These are phyloP conservation scores for Gorsachius magnificus DNA, from an alignment of 2,797 vertebrate species.

Conservation along the genomic window DNA sequence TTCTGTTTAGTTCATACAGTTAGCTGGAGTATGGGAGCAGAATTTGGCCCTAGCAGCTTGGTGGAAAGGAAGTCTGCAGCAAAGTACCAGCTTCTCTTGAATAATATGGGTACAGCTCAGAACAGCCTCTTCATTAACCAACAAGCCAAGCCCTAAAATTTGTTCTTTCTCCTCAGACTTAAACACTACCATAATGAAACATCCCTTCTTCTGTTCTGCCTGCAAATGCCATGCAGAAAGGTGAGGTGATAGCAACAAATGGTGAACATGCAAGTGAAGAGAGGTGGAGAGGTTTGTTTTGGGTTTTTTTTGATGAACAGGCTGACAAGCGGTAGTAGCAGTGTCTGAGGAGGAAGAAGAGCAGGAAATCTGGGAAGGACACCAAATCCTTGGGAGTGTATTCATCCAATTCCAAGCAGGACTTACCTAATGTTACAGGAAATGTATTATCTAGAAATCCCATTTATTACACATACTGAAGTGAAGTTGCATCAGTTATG, in stretches of 20 bases:
- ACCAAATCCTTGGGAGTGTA: not conserved
- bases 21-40: not conserved
- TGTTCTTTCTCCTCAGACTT: not conserved
- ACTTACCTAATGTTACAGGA: slow-evolving; percentile 5
- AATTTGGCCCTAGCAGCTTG: not conserved
- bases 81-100: not conserved
- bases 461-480: not conserved
- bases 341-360: not conserved
- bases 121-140: not conserved
- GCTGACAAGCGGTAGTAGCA: not conserved
- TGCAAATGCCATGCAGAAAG: not conserved
- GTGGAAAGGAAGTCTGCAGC: not conserved
- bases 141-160: not conserved
- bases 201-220: not conserved
- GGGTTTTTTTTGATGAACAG: not conserved
- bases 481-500: not conserved
- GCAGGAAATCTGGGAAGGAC: not conserved
- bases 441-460: slow-evolving; percentile 25
- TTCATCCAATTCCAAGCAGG: not conserved
- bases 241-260: not conserved
- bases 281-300: not conserved
- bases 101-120: not conserved
- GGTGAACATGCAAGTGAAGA: not conserved
- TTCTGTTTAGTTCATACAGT: not conserved
- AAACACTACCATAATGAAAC: not conserved